Base-by-base conservation (phyloP, 2,888 invertebrate genomes). In the Trichacis sp. region DNA sequence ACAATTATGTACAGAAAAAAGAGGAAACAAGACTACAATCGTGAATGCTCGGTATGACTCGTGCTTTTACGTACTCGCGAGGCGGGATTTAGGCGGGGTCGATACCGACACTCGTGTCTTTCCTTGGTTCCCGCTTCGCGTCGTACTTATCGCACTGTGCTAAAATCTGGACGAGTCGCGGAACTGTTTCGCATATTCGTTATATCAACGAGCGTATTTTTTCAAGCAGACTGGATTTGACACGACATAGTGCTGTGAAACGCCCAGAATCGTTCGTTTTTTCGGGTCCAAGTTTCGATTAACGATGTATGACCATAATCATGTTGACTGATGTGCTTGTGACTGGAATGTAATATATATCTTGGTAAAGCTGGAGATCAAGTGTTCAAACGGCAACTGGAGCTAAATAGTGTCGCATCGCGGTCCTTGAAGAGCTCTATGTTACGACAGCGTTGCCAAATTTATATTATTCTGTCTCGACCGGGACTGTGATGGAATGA, bases 81-180 rank as follows among this genome's bases (percentile, higher is more conserved):
- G 81, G 81, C 79, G 81, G 80, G 73, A 78, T 77, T 77, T 78
- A 81, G 81, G 81, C 81, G 81, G 81, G 81, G 81, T 81, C 81
- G 81, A 81, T 81, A 81, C 57, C 58, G 61, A 64, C 64, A 56
- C 60, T 56, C 67, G 24, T 5, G 72, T 71, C 73, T 75, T 75
- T 71, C 68, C 70, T 61, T 72, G 73, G 73, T 72, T 73, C 76
- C 71, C 73, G 72, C 71, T 64, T 71, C 70, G 70, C 71, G 73
- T 75, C 74, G 75, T 74, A 75, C 73, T 75, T 72, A 73, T 74
- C 72, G 73, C 68, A 54, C 52, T 48, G 65, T 60, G 60, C 47
- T 52, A 12, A 42, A 64, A 65, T 63, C 56, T 52, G 51, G 58
- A 58, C 59, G 54, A 53, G 47, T 48, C 53, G 59, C 48, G 53